phyloP scores from a whole-genome alignment of 1,140 invertebrate genomes.

The Micrasema minimum region DNA sequence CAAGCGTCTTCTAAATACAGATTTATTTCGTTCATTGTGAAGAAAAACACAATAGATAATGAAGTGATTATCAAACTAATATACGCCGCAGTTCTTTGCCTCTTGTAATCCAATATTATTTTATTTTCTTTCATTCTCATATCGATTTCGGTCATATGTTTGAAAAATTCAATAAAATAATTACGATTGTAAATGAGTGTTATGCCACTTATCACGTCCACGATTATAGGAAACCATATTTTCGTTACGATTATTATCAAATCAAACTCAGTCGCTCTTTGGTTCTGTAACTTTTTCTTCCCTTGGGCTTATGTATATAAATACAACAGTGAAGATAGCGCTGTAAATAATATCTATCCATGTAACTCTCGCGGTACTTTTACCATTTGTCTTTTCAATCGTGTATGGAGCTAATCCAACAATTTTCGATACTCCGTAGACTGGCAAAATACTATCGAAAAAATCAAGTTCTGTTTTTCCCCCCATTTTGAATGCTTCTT shows the following conservation, averaged over 20 bases:
- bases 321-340: conserved; percentile 1
- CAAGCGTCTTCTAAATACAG: not conserved
- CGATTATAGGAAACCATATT: conserved; percentile 14
- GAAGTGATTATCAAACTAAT: not conserved
- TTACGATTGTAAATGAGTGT: not conserved
- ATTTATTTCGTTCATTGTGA: not conserved
- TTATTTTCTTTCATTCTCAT: not conserved
- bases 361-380: not conserved
- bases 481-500: conserved; percentile 19
- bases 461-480: not conserved
- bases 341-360: conserved; percentile 18
- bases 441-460: conserved; percentile 24
- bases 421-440: conserved; percentile 34
- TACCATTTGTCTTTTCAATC: conserved; percentile 25
- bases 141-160: not conserved
- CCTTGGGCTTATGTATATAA: not conserved
- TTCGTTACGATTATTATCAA: conserved; percentile 7
- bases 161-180: not conserved
- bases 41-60: not conserved
- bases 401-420: conserved; percentile 39
- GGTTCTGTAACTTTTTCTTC: not conserved
- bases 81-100: not conserved
- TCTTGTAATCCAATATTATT: not conserved
- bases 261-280: not conserved
- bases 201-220: conserved; percentile 9